A percentile compares a stretch with the other conserved stretches of the same genome.
These are phyloP conservation scores for Patella depressa DNA, from an alignment of 2,888 invertebrate genomes.

Conservation along the genomic window DNA sequence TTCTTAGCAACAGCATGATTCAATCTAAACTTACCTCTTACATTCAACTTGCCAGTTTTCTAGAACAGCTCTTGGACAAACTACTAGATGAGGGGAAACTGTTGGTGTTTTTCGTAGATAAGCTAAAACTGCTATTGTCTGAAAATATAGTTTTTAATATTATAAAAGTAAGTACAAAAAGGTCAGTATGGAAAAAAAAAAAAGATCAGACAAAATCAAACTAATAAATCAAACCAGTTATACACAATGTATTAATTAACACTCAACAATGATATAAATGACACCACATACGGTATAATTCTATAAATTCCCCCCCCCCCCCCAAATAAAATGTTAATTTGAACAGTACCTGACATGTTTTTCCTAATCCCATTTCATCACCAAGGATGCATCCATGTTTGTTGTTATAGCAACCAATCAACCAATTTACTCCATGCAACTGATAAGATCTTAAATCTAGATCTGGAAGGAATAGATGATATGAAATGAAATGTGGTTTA, in stretches of 20 bases:
- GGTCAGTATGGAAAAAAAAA: too few relatives aligned
- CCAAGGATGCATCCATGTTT: conserved; percentile 69
- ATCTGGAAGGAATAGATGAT: conserved; percentile 42
- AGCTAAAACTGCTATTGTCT: conserved; percentile 67
- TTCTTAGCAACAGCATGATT: too few relatives aligned
- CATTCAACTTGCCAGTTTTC: conserved; percentile 68
- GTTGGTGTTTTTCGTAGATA: conserved; percentile 50
- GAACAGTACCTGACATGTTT: conserved; percentile 67
- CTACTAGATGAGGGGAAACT: conserved; percentile 57
- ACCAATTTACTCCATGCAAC: conserved; percentile 67
- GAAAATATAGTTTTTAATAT: conserved; percentile 30
- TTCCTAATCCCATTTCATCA: conserved; percentile 71
- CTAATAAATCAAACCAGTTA: background rate
- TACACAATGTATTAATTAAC: background rate
- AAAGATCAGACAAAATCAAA: too few relatives aligned
- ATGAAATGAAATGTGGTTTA: too few relatives aligned
- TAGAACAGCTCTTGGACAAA: conserved; percentile 68
- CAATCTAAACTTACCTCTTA: conserved; percentile 47
- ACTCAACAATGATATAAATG: too few relatives aligned
- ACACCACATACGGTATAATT: too few relatives aligned
- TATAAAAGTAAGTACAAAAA: too few relatives aligned
- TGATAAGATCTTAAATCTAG: conserved; percentile 63
- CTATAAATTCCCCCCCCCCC: too few relatives aligned
- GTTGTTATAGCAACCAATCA: conserved; percentile 55
- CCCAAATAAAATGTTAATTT: too few relatives aligned